phyloP scores from a whole-genome alignment of 2,113 vertebrate species.

The Tragelaphus strepsiceros region DNA sequence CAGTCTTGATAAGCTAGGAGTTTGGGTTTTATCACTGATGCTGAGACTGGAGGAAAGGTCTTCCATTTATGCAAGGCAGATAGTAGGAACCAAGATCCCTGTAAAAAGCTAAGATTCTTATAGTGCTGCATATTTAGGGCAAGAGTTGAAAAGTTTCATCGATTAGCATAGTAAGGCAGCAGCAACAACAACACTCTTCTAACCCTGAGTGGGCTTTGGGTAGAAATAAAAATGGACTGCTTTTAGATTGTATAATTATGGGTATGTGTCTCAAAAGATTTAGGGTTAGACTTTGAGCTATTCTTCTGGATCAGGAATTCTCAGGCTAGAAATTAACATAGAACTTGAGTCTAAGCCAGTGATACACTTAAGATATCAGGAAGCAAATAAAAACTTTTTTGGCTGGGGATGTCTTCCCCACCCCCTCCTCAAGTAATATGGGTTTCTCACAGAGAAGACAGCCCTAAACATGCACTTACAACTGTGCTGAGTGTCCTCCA shows the following conservation, averaged over 20 bases:
- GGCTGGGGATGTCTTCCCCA: neutral
- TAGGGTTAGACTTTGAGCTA: neutral
- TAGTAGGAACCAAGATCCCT: neutral
- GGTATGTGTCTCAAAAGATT: neutral
- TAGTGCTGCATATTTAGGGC: neutral
- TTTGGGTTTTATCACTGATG: neutral
- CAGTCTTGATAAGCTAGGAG: neutral
- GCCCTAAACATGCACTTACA: neutral
- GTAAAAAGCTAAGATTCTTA: neutral
- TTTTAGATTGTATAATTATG: neutral
- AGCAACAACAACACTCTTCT: neutral
- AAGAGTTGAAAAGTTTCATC: neutral
- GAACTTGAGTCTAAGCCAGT: neutral
- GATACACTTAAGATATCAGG: neutral
- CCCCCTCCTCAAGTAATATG: neutral
- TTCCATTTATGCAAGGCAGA: neutral
- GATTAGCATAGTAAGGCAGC: neutral
- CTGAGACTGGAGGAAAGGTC: neutral
- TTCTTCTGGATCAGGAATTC: neutral
- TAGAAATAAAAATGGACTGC: constrained; percentile 1
- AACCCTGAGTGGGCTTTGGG: neutral
- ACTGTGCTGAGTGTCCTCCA: neutral
- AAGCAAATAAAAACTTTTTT: neutral
- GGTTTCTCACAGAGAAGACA: neutral
- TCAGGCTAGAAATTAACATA: neutral